A percentile compares a stretch with the other conserved stretches of the same genome.
Conservation (phyloP, 2,797 vertebrate species). For the Dipus sagitta region DNA sequence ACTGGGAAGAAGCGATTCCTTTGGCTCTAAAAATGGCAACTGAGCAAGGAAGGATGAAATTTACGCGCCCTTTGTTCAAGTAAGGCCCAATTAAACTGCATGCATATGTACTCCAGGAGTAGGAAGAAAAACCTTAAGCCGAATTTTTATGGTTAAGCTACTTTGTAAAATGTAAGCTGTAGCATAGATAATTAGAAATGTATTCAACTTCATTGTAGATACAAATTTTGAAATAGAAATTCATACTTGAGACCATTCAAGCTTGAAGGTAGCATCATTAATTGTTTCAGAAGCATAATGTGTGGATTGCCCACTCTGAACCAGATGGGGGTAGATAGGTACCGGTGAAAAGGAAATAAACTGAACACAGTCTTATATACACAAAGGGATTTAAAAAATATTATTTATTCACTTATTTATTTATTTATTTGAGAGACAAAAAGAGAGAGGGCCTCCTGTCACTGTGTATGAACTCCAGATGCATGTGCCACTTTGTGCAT, state of each 20-base stretch:
- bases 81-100: slow-evolving; percentile 81
- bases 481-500: no score
- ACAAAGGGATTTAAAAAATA: not conserved
- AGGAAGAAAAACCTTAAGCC: not conserved
- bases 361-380: not conserved
- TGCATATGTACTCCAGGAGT: not conserved
- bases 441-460: no score
- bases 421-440: no score
- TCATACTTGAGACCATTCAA: slow-evolving; percentile 14
- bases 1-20: slow-evolving; percentile 95
- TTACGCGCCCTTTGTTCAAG: slow-evolving; percentile 96
- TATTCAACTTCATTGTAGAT: not conserved
- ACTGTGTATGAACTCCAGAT: no score
- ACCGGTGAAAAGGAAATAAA: slow-evolving; percentile 9
- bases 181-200: not conserved
- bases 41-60: slow-evolving; percentile 98
- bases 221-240: slow-evolving; percentile 31
- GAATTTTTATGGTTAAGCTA: slow-evolving; percentile 33
- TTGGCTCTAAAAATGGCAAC: slow-evolving; percentile 96
- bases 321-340: not conserved
- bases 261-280: slow-evolving; percentile 21
- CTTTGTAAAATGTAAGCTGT: not conserved
- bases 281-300: not conserved
- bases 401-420: no score
- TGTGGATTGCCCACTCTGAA: not conserved